These are phyloP conservation scores for Psix sp. DNA, from an alignment of 1,140 invertebrate genomes.

Conservation along the genomic window DNA sequence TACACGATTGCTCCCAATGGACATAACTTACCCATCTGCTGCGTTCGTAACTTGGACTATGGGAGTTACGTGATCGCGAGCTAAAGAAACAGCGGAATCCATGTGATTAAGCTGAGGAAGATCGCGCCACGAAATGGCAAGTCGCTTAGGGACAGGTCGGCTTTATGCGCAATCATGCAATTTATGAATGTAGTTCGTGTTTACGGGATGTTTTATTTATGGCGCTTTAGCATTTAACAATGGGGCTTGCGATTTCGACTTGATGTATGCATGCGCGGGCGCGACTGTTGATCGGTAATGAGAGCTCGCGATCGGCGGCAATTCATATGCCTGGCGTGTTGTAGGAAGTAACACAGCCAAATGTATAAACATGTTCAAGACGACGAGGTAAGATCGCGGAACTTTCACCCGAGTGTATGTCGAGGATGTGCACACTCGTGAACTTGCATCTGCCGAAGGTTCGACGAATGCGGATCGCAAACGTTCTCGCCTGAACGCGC, in stretches of 20 bases:
- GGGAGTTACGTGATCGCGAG: too few species aligned
- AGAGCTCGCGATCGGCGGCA: conserved; percentile 36
- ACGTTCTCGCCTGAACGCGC: conserved; percentile 15
- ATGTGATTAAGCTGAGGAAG: too few species aligned
- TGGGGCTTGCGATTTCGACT: conserved; percentile 14
- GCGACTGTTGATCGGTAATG: conserved; percentile 29
- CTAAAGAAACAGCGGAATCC: too few species aligned
- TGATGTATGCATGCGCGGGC: conserved; percentile 7
- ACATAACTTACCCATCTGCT: too few species aligned
- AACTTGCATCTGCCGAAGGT: conserved; percentile 45
- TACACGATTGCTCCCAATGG: too few species aligned
- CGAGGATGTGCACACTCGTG: conserved; percentile 60
- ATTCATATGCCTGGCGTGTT: conserved; percentile 36
- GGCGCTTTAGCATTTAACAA: conserved; percentile 23
- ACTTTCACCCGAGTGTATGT: conserved; percentile 60
- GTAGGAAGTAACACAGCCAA: conserved; percentile 35
- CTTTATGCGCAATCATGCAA: too few species aligned
- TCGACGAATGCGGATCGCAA: conserved; percentile 31
- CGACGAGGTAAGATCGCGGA: conserved; percentile 47
- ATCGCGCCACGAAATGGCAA: too few species aligned
- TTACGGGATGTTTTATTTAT: conserved; percentile 31
- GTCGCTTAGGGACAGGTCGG: too few species aligned
- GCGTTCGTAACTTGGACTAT: too few species aligned
- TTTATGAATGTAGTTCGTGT: conserved; percentile 26
- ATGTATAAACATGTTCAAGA: conserved; percentile 30